A percentile compares a stretch with the other conserved stretches of the same genome.
Conservation (phyloP, 2,113 vertebrate species). For the Menura novaehollandiae region DNA sequence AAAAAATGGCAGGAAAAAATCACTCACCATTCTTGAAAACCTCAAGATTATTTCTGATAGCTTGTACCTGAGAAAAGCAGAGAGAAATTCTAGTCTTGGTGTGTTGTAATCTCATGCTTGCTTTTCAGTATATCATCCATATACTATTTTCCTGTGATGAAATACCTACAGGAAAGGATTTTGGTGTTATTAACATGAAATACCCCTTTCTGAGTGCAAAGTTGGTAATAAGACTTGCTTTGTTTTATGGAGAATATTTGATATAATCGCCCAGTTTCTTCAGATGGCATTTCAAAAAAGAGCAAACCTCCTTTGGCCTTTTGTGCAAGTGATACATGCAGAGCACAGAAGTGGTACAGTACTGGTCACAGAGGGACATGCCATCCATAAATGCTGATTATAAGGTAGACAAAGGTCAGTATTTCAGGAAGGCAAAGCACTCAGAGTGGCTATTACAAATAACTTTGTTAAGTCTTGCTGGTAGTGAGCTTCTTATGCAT, state of each 20-base stretch:
- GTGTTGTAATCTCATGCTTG: neutral
- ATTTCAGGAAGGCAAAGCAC: neutral
- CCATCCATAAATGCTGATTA: neutral
- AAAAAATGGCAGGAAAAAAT: neutral
- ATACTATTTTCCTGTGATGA: conserved; percentile 43
- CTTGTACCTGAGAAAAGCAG: neutral
- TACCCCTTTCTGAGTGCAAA: conserved; percentile 1
- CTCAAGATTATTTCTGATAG: conserved; percentile 5
- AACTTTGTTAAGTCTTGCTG: neutral
- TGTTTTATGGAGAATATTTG: conserved; percentile 23
- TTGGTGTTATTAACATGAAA: conserved; percentile 52
- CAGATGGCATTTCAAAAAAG: conserved; percentile 48
- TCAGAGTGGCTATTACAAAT: neutral
- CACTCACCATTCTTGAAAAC: neutral
- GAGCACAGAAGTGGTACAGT: neutral
- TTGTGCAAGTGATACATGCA: neutral
- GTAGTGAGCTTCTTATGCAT: neutral
- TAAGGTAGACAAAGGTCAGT: neutral
- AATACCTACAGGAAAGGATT: conserved; percentile 12
- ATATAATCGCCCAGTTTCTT: conserved; percentile 55
- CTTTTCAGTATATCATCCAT: neutral
- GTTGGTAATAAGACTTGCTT: conserved; percentile 41
- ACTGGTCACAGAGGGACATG: neutral
- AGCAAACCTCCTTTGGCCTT: neutral
- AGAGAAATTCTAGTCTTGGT: neutral